Percentiles rank a stretch among this genome's conserved stretches.
Conservation (phyloP, 2,797 vertebrate genomes). For the Onychomys leucogaster region DNA sequence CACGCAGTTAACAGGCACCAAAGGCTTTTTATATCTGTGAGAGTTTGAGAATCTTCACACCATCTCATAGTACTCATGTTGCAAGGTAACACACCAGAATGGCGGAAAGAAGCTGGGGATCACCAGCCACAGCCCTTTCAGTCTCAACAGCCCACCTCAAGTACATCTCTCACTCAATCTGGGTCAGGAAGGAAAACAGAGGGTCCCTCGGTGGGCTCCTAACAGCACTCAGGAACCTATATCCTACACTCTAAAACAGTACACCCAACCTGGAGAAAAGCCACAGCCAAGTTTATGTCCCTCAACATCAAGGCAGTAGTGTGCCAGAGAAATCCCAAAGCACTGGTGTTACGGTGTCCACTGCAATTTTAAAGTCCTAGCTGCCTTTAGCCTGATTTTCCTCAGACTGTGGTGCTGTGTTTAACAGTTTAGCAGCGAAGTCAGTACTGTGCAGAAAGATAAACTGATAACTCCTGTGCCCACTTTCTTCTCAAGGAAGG, state of each 20-base stretch:
- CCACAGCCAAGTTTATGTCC: neutral
- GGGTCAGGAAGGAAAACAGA: neutral
- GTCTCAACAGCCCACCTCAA: neutral
- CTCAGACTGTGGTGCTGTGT: neutral
- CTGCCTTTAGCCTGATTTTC: neutral
- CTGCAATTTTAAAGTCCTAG: neutral
- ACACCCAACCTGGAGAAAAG: neutral
- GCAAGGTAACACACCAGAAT: neutral
- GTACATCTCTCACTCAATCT: neutral
- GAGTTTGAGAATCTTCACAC: neutral
- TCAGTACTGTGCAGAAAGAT: neutral
- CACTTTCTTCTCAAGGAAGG: neutral
- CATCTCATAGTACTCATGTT: neutral
- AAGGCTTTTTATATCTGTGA: neutral
- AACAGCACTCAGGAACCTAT: neutral
- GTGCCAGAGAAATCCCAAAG: neutral
- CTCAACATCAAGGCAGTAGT: neutral
- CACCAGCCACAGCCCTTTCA: neutral
- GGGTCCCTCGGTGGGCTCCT: too few species aligned
- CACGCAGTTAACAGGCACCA: neutral
- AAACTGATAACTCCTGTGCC: neutral
- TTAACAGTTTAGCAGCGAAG: neutral
- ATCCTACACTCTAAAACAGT: neutral
- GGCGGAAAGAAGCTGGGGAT: neutral
- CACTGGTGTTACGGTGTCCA: neutral